Base-by-base conservation (phyloP, 2,888 invertebrate genomes). In the Thecocarcelia acutangulata region DNA sequence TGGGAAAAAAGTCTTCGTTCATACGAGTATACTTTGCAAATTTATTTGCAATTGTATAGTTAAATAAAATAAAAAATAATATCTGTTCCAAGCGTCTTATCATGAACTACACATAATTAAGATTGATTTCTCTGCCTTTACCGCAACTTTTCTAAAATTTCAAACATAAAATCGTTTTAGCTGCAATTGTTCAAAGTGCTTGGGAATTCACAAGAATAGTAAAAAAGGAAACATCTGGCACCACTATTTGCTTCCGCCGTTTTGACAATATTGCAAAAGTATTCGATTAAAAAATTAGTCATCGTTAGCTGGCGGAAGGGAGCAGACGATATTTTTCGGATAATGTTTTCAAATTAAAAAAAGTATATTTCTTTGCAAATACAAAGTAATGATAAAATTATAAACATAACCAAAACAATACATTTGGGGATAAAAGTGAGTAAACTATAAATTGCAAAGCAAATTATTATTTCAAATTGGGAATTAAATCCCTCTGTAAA, bases 261-360 rank as follows among this genome's bases (percentile, higher is more conserved):
- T 68, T 33, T 70, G 74, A 70, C 66, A 54, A 44, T 8, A 64
- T 56, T 66, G 61, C 17, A 52, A 56, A 74, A 82, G 69, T 70
- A 78, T 64, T 78, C 82, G 74, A 74, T 74, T 82, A 82, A 42
- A 46, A 74, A 78, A 70, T 82, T 78, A 82, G 82, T 82, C 82
- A 82, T 78, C 69, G 74, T 74, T 74, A 64, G 77, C 74, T 76
- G 72, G 69, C 69, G 74, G 74, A 74, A 78, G 78, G 69, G 64
- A 61, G 59, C 52, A 50, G 64, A 64, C 69, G 40, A 44, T 48
- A 52, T 73, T 69, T 75, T 64, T 74, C 70, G 74, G 78, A 66
- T 69, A 70, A 75, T 82, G 78, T 66, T 70, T 70, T 78, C 28
- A 75, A 72, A 58, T 42, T 80, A 8, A 37, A 58, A 19, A 17